These are phyloP conservation scores for Megaleporinus macrocephalus DNA, from an alignment of 2,113 vertebrate species.

Conservation along the genomic window DNA sequence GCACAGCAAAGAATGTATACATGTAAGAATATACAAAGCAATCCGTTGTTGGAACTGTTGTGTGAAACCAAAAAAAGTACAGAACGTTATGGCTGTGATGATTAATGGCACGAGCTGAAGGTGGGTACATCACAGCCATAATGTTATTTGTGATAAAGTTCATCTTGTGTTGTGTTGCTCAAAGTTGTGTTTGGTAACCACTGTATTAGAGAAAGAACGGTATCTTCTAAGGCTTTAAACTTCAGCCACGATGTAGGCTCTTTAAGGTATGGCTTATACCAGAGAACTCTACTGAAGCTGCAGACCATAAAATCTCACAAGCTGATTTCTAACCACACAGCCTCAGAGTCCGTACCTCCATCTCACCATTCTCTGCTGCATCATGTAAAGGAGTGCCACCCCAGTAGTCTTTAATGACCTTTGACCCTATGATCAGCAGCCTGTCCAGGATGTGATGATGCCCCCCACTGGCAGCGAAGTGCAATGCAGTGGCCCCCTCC, in stretches of 20 bases:
- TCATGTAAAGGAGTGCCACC: conserved; percentile 87
- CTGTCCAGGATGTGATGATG: conserved; percentile 80
- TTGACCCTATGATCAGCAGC: conserved; percentile 79
- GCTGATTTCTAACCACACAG: background rate
- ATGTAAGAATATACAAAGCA: too few relatives aligned
- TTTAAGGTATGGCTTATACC: background rate
- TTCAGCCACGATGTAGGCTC: too few relatives aligned
- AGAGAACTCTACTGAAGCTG: background rate
- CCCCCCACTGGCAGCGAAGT: conserved; percentile 87
- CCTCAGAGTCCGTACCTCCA: conserved; percentile 74
- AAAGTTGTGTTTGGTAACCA: too few relatives aligned
- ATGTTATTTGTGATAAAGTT: too few relatives aligned
- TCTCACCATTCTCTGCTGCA: conserved; percentile 83
- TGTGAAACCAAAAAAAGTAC: too few relatives aligned
- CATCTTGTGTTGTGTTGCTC: too few relatives aligned
- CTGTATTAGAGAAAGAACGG: too few relatives aligned
- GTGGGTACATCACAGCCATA: too few relatives aligned
- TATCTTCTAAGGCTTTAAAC: too few relatives aligned
- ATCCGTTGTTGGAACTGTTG: too few relatives aligned
- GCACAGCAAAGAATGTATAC: background rate
- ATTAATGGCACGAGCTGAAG: too few relatives aligned
- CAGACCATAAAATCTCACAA: background rate
- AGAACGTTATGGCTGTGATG: too few relatives aligned
- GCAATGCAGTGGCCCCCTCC: conserved; percentile 84
- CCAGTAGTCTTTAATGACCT: conserved; percentile 80